phyloP scores from a whole-genome alignment of 2,113 vertebrate species.

The Mus spicilegus region DNA sequence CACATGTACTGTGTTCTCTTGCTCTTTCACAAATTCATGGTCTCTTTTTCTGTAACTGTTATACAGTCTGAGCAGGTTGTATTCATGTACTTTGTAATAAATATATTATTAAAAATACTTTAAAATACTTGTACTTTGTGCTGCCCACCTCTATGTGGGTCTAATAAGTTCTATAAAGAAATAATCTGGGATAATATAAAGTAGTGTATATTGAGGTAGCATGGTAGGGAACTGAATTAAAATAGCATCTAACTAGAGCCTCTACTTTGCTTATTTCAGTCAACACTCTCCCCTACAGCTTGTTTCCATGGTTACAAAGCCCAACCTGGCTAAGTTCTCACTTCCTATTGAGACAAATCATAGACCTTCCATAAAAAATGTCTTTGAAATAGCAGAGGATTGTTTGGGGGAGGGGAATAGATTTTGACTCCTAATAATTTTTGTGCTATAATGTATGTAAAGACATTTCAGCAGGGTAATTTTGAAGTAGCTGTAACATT shows the following conservation, averaged over 20 bases:
- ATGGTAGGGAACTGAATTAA: background rate
- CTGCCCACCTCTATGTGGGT: background rate
- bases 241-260: background rate
- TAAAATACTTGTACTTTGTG: background rate
- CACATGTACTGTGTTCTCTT: background rate
- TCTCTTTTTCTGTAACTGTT: background rate
- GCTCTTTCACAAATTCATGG: background rate
- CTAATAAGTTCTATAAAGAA: background rate
- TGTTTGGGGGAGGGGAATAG: background rate
- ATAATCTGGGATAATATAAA: background rate
- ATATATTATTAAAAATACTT: background rate
- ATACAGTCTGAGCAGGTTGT: background rate
- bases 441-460: background rate
- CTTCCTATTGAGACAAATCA: constrained; percentile 36
- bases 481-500: background rate
- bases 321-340: constrained; percentile 5
- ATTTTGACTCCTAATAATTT: background rate
- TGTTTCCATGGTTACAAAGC: constrained; percentile 59
- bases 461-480: background rate
- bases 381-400: background rate
- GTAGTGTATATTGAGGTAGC: background rate
- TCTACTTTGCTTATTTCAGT: constrained; percentile 15
- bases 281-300: background rate
- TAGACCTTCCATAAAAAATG: background rate
- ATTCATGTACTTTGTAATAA: too few relatives aligned